phyloP scores from a whole-genome alignment of 2,797 vertebrate genomes.

The Crax fasciolata region DNA sequence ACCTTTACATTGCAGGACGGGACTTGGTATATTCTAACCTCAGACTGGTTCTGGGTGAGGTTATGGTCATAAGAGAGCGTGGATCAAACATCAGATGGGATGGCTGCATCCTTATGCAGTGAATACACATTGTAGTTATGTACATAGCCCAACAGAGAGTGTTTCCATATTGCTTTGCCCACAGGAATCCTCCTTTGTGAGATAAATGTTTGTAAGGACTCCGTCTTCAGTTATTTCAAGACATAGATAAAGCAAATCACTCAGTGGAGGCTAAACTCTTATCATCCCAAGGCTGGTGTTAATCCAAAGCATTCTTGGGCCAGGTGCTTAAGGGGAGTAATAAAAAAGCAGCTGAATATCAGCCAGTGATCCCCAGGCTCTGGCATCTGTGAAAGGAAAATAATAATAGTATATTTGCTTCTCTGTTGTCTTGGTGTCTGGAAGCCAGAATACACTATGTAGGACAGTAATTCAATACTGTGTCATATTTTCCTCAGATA shows the following conservation, averaged over 20 bases:
- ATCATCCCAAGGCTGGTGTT: neutral
- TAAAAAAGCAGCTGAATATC: slow-evolving; percentile 24
- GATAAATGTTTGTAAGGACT: neutral
- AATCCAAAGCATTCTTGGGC: slow-evolving; percentile 16
- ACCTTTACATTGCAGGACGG: neutral
- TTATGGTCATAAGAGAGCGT: neutral
- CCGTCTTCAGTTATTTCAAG: slow-evolving; percentile 3
- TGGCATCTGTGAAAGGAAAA: slow-evolving; percentile 26
- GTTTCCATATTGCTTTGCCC: neutral
- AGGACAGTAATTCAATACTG: neutral
- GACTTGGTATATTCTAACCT: neutral
- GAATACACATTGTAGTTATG: neutral
- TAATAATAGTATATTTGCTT: slow-evolving; percentile 40
- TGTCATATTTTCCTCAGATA: slow-evolving; percentile 47
- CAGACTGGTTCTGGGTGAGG: neutral
- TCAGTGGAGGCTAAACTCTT: neutral
- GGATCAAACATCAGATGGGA: neutral
- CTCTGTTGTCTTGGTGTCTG: neutral
- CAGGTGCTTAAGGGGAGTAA: slow-evolving; percentile 27
- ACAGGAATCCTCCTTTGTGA: neutral
- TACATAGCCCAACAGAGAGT: neutral
- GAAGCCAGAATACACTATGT: neutral
- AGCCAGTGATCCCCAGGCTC: neutral
- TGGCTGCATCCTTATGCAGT: neutral
- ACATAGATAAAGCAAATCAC: neutral